Evolutionary conservation across 2,888 invertebrate genomes (phyloP).

Genomic region (Branchipolynoe longqiensis): DNA sequence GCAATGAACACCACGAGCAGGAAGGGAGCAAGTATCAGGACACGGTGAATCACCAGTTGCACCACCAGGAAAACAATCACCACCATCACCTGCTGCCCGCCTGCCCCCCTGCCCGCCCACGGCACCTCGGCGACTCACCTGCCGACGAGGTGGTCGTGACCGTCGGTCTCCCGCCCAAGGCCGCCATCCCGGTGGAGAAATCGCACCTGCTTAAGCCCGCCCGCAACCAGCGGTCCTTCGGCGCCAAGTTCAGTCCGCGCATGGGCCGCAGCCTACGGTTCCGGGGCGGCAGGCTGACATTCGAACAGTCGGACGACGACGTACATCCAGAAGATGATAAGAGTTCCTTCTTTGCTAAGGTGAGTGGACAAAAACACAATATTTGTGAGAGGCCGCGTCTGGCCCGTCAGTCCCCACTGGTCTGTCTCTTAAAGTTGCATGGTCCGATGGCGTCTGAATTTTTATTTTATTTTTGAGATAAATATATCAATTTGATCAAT

Average conservation of each 20-base stretch:
- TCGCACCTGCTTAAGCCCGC: background rate
- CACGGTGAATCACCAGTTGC: background rate
- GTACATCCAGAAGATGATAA: constrained; percentile 42
- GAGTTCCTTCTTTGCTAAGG: constrained; percentile 49
- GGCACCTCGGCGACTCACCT: background rate
- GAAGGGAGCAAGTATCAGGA: background rate
- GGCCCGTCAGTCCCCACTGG: too few relatives aligned
- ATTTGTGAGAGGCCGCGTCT: too few relatives aligned
- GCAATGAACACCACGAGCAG: background rate
- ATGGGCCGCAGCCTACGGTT: constrained; percentile 29
- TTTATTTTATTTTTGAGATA: too few relatives aligned
- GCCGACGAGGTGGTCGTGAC: background rate
- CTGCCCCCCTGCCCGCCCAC: too few relatives aligned
- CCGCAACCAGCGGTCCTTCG: background rate
- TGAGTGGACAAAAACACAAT: too few relatives aligned
- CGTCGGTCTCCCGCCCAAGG: background rate
- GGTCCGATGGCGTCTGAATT: too few relatives aligned
- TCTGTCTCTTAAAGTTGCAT: too few relatives aligned
- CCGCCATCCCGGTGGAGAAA: background rate
- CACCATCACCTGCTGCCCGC: background rate
- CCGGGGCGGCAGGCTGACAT: constrained; percentile 11
- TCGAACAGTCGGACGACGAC: constrained; percentile 10
- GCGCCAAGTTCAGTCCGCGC: constrained; percentile 17
- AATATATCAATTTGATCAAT: too few relatives aligned
- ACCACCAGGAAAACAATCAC: constrained; percentile 18